These are phyloP conservation scores for Venustoraphidia nigricollis DNA, from an alignment of 2,888 invertebrate species.

Conservation along the genomic window DNA sequence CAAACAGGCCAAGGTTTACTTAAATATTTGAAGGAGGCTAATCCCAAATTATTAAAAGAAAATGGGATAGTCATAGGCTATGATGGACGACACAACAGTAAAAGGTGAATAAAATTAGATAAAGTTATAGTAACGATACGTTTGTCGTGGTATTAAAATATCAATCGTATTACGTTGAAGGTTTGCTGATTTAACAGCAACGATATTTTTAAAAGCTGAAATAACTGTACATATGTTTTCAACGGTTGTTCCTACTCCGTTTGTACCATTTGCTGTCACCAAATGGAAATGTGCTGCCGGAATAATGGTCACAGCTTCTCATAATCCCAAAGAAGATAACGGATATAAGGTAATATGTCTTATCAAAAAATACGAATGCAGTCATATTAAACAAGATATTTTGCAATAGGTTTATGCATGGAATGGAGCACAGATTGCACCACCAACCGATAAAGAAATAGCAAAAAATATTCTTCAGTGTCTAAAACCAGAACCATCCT, in stretches of 20 bases:
- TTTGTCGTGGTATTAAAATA: neutral
- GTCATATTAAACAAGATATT: neutral
- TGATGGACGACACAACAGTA: conserved; percentile 86
- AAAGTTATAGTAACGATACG: neutral
- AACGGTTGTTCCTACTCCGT: conserved; percentile 77
- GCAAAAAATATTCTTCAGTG: conserved; percentile 60
- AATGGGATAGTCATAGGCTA: conserved; percentile 79
- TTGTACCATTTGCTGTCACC: conserved; percentile 74
- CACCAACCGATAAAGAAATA: conserved; percentile 82
- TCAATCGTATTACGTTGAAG: conserved; percentile 29
- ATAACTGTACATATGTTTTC: conserved; percentile 72
- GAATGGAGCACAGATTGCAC: conserved; percentile 89
- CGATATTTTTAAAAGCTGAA: conserved; percentile 60
- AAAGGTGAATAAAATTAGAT: conserved; percentile 39
- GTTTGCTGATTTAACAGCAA: conserved; percentile 77
- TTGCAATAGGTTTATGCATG: conserved; percentile 63
- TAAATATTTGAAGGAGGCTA: conserved; percentile 49
- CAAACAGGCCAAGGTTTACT: conserved; percentile 88
- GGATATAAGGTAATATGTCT: conserved; percentile 61
- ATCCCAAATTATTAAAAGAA: conserved; percentile 36
- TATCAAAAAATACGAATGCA: neutral
- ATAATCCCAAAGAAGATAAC: conserved; percentile 92
- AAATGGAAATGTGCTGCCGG: conserved; percentile 67
- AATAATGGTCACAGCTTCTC: conserved; percentile 99
- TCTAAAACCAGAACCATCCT: conserved; percentile 56